Base-by-base conservation (phyloP, 2,113 vertebrate genomes). In the Poicephalus meyeri region DNA sequence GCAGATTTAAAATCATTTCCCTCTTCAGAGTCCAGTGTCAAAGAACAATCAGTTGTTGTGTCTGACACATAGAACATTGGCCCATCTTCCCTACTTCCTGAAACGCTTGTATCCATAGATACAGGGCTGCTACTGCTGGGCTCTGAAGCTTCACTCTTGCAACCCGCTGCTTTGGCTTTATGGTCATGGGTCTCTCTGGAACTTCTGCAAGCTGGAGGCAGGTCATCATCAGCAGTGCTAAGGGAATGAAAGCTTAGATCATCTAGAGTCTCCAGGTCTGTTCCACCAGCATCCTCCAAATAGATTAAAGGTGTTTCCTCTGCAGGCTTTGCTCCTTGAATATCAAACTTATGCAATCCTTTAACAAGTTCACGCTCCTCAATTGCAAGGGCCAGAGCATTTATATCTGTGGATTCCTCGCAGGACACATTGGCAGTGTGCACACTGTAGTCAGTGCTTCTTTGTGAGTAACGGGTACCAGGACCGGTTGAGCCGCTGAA, bases 1-100 rank as follows among this genome's bases (percentile, higher is more conserved):
- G 95, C 42, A 1, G 93, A 90, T 4, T 97, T 97, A 94, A 96
- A 97, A 73, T 99, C 98, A 2, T 95, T 84, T 10, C 97, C 97
- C 82, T 99, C 99, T 1, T 99, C 99, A 88, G 96, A 98, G 97
- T 99, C 99, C 73, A 99, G 91, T 1, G 98, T 98, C 94, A 99
- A 98, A 6, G 99, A 99, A 96, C 98, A 99, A 97, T 99, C 99
- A 0, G 98, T 97, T 0, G 96, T 98, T 7, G 96, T 79, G 84
- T 99, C 99, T 5, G 99, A 99, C 52, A 98, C 68, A 31, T 96
- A 98, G 64, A 98, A 97, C 73, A 82, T 5, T 7, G 98, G 92
- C 18, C 77, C 87, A 6, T 96, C 89, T 37, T 98, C 99, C 96
- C 97, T 98, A 73, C 94, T 97, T 91, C 95, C 97, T 0, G 98